Base-by-base conservation (phyloP, 2,888 invertebrate species). In the Macrophya annulata region DNA sequence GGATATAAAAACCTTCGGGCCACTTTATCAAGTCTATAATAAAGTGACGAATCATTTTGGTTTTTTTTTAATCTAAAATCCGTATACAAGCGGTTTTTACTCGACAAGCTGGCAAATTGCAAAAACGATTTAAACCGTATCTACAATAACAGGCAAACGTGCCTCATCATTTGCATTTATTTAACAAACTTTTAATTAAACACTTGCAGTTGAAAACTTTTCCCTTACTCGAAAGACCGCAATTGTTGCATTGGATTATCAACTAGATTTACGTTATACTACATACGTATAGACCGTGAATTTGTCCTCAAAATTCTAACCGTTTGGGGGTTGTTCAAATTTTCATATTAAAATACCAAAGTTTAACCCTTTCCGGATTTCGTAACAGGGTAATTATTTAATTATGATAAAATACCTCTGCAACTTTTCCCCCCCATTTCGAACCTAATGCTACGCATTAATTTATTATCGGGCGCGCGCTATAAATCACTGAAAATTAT, bases 161-260 rank as follows among this genome's bases (percentile, higher is more conserved):
- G 59, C 25, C 21, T 81, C 62, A 25, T 81, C 81, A 62, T 81
- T 43, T 62, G 81, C 81, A 59, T 62, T 81, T 62, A 81, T 81
- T 62, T 81, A 81, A 81, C 81, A 81, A 81, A 81, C 81, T 81
- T 81, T 81, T 81, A 43, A 81, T 81, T 81, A 45, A 81, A 81
- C 62, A 55, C 79, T 79, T 79, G 40, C 79, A 81, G 81, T 81
- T 81, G n/a, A 25, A 40, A 81, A 81, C 43, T 81, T 81, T 62
- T 62, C 1, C 21, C 6, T 59, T 21, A 74, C 72, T 74, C 72
- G 72, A 45, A 74, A 10, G 45, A 74, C 72, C 45, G 45, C 55
- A 55, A 51, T 37, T 59, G 21, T 81, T 43, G 62, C 81, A 43
- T 43, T 81, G 43, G 43, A 59, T 81, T 62, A 81, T 12, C 62